phyloP scores from a whole-genome alignment of 1,140 invertebrate genomes.

The Caenorhabditis latens region DNA sequence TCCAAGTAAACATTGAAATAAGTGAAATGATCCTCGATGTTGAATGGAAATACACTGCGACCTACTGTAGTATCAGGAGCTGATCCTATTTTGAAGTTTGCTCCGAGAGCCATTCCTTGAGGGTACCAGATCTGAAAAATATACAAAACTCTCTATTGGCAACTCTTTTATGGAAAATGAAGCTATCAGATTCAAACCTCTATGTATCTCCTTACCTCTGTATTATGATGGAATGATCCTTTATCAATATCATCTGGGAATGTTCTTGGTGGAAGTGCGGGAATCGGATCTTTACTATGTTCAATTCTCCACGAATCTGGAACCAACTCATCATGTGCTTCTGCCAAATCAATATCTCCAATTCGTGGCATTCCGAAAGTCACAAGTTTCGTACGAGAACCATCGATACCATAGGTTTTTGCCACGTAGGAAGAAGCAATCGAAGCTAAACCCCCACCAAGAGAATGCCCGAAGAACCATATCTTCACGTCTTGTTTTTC shows the following conservation, averaged over 20 bases:
- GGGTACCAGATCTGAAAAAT: constrained; percentile 61
- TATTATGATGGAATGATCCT: constrained; percentile 60
- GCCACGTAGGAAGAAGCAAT: constrained; percentile 58
- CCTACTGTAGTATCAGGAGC: constrained; percentile 32
- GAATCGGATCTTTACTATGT: constrained; percentile 60
- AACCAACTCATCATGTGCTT: constrained; percentile 57
- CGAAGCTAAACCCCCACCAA: constrained; percentile 60
- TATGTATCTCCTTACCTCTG: constrained; percentile 34
- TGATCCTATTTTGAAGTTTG: constrained; percentile 26
- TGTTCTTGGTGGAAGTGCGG: constrained; percentile 49
- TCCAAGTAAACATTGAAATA: constrained; percentile 59
- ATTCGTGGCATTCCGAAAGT: constrained; percentile 61
- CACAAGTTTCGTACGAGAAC: constrained; percentile 43
- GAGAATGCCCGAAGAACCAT: constrained; percentile 59
- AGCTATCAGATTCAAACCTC: not conserved
- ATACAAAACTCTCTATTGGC: not conserved
- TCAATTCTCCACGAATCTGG: constrained; percentile 57
- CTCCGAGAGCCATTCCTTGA: constrained; percentile 53
- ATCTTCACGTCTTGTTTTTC: constrained; percentile 1
- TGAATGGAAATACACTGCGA: constrained; percentile 16
- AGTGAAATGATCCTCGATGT: constrained; percentile 46
- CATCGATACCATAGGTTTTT: not conserved
- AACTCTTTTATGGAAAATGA: not conserved
- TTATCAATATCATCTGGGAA: constrained; percentile 29
- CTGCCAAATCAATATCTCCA: constrained; percentile 58